Evolutionary conservation across 2,797 vertebrate species (phyloP), one percentile per base, ranked within the genome.

Genomic region (Buceros bicornis): DNA sequence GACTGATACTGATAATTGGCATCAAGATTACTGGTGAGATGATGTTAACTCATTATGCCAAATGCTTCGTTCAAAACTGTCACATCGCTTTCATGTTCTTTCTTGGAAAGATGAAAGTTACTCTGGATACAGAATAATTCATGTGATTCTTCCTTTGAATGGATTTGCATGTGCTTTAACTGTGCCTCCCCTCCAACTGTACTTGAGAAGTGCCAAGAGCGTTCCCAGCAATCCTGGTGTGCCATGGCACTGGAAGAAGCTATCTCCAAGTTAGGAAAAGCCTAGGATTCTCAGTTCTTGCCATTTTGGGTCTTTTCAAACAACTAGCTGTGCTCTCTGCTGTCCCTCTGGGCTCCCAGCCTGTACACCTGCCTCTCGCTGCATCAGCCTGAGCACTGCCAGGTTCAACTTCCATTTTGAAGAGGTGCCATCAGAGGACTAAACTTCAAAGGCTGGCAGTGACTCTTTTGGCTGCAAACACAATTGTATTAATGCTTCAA

Each of bases 41-140:
- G 74, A 83, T 40, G 37, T 93, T 66, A 90, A 58, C 35, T 90
- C 78, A 33, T 82, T 91, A 67, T 66, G 72, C 70, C 74, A 82
- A 58, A 74, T 57, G 25, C 57, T 48, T 82, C 81, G 58, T 93
- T 82, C 80, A 70, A 29, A 92, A 87, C 29, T 84, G 56, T 73
- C 89, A 90, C 42, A 31, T 66, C 54, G 8, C 76, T 78, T 90
- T 53, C 53, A 53, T 54, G 14, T 82, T 82, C 43, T 76, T 66
- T 67, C 93, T 51, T 62, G 24, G 60, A 33, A 77, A 40, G 37
- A 56, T 35, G 82, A n/a, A 95, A 80, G 43, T 83, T 93, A 85
- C 45, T 94, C 81, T 92, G 76, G 70, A 43, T 79, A 62, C 35
- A 80, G 79, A 95, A 48, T 60, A 73, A 76, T 91, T 72, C 22